phyloP scores from a whole-genome alignment of 2,113 vertebrate genomes.

The Anseranas semipalmata region DNA sequence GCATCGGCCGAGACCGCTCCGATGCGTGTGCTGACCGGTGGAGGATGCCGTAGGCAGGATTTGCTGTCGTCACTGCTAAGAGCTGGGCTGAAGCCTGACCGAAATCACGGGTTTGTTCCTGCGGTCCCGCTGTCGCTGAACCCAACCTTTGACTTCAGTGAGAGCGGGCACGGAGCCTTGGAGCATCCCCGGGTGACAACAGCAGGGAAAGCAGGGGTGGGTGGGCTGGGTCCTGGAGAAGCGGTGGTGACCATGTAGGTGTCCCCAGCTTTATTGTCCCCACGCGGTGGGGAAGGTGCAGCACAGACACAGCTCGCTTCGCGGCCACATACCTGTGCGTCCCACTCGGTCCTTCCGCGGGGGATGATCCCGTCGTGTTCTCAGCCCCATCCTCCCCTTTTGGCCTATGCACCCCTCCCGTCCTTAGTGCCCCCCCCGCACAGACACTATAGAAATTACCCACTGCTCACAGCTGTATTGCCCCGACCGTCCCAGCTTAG shows the following conservation, averaged over 20 bases:
- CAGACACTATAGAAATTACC: neutral
- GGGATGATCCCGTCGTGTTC: neutral
- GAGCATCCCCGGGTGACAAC: no score
- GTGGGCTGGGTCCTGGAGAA: no score
- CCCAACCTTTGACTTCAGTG: no score
- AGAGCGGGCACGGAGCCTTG: no score
- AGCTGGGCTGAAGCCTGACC: neutral
- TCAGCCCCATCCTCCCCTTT: neutral
- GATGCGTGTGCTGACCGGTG: neutral
- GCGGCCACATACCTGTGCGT: neutral
- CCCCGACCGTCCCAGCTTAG: neutral
- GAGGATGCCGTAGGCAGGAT: neutral
- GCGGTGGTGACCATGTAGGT: neutral
- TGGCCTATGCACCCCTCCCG: neutral
- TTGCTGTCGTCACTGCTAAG: accelerated
- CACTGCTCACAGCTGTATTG: neutral
- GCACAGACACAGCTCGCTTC: conserved; percentile 22
- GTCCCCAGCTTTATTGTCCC: conserved; percentile 34
- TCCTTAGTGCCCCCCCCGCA: accelerated
- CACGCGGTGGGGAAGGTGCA: conserved; percentile 30
- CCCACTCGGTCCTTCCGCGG: neutral
- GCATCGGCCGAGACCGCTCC: accelerated
- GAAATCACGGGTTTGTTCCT: no score
- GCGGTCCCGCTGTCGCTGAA: no score
- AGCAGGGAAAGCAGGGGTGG: no score